phyloP scores from a whole-genome alignment of 53 echinoderm and acorn worm genomes.

The Echinometra lucunter region DNA sequence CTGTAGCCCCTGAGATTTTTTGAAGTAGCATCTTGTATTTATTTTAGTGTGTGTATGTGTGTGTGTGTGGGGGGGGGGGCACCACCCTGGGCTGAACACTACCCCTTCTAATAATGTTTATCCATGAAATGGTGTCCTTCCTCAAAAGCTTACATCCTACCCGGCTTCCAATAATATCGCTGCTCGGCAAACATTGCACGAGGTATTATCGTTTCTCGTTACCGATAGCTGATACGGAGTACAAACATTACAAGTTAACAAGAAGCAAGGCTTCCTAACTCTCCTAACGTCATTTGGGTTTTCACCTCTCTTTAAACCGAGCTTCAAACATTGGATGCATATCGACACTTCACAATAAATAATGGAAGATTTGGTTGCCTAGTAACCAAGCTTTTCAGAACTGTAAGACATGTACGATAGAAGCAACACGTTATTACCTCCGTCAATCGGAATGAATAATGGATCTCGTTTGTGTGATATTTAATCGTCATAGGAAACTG shows the following conservation, averaged over 20 bases:
- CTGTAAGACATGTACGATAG: background rate
- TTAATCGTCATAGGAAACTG: background rate
- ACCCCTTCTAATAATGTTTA: background rate
- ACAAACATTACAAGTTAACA: background rate
- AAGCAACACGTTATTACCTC: slow-evolving; percentile 35
- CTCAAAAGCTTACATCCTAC: background rate
- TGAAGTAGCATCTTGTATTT: no score
- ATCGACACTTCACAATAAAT: slow-evolving; percentile 21
- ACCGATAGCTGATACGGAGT: background rate
- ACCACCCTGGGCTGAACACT: background rate
- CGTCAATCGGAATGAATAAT: slow-evolving; percentile 27
- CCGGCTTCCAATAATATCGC: background rate
- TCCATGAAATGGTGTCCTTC: background rate
- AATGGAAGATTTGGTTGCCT: slow-evolving; percentile 34
- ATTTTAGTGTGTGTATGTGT: background rate
- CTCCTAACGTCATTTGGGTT: background rate
- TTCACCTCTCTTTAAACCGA: background rate
- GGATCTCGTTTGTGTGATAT: background rate
- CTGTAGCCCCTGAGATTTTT: no score
- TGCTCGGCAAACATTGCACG: slow-evolving; percentile 7
- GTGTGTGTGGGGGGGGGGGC: background rate
- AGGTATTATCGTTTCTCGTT: slow-evolving; percentile 20
- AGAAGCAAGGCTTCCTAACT: background rate
- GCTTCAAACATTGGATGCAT: slow-evolving; percentile 17
- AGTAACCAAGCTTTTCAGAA: slow-evolving; percentile 20